Conservation (phyloP, 1,140 invertebrate species). For the Pseudomyrmex dendroicus region DNA sequence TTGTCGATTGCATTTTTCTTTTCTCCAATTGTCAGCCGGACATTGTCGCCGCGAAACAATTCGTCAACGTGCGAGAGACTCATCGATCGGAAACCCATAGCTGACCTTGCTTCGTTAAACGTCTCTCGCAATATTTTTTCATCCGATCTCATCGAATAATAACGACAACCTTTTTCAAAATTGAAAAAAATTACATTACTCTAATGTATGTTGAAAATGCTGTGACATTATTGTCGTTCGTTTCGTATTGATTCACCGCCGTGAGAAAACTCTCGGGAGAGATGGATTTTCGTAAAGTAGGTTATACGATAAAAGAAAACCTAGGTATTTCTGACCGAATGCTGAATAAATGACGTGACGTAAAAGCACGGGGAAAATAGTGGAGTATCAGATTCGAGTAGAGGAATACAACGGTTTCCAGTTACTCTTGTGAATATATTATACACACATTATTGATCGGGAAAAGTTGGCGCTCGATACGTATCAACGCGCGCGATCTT, state of each 20-base stretch:
- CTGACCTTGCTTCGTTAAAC: not conserved
- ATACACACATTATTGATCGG: conserved; percentile 52
- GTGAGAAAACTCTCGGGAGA: not conserved
- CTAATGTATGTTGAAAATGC: too few species aligned
- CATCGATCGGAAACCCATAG: not conserved
- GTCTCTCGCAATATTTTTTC: not conserved
- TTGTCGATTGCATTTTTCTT: conserved; percentile 18
- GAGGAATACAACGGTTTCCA: not conserved
- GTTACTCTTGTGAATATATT: conserved; percentile 30
- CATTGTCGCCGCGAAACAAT: not conserved
- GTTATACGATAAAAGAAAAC: conserved; percentile 1
- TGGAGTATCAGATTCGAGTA: conserved; percentile 9
- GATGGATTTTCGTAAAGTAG: conserved; percentile 28
- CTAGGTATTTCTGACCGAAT: conserved; percentile 32
- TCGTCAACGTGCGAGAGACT: not conserved
- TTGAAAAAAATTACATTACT: not conserved
- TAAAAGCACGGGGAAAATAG: not conserved
- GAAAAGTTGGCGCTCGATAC: conserved; percentile 8
- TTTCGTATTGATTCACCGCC: not conserved
- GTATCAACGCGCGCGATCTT: not conserved
- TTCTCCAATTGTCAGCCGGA: not conserved
- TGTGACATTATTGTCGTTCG: not conserved
- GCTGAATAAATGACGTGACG: conserved; percentile 41
- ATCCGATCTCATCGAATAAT: not conserved
- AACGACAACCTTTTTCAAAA: not conserved